phyloP scores from a whole-genome alignment of 2,888 invertebrate genomes.

The Ariolimax columbianus region DNA sequence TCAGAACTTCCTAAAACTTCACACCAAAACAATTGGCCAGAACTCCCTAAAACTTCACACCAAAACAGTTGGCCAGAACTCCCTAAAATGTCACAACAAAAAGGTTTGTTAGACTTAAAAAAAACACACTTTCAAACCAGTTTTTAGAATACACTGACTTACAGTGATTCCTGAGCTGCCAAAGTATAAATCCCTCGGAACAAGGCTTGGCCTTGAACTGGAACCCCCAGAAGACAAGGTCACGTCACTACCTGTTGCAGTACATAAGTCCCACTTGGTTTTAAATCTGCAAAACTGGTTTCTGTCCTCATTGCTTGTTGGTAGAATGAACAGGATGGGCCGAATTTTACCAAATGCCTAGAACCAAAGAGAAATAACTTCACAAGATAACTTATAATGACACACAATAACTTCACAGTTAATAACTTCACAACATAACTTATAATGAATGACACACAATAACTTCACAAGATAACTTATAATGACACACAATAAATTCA shows the following conservation, averaged over 20 bases:
- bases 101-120: neutral
- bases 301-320: neutral
- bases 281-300: neutral
- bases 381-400: too few species aligned
- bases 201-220: constrained; percentile 9
- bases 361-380: neutral
- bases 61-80: too few species aligned
- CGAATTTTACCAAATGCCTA: constrained; percentile 5
- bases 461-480: too few species aligned
- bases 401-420: too few species aligned
- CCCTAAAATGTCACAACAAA: neutral
- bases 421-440: too few species aligned
- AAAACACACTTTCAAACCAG: neutral
- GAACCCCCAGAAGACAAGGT: constrained; percentile 32
- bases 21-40: too few species aligned
- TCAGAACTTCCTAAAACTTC: too few species aligned
- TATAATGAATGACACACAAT: too few species aligned
- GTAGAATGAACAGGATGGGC: constrained; percentile 20
- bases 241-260: constrained; percentile 20
- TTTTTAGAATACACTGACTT: neutral
- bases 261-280: constrained; percentile 22
- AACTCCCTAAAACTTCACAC: neutral
- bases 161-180: neutral
- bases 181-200: neutral
- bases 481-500: too few species aligned